A percentile compares a stretch with the other conserved stretches of the same genome.
These are phyloP conservation scores for Amyelois transitella DNA, from an alignment of 1,140 invertebrate genomes.

Conservation along the genomic window DNA sequence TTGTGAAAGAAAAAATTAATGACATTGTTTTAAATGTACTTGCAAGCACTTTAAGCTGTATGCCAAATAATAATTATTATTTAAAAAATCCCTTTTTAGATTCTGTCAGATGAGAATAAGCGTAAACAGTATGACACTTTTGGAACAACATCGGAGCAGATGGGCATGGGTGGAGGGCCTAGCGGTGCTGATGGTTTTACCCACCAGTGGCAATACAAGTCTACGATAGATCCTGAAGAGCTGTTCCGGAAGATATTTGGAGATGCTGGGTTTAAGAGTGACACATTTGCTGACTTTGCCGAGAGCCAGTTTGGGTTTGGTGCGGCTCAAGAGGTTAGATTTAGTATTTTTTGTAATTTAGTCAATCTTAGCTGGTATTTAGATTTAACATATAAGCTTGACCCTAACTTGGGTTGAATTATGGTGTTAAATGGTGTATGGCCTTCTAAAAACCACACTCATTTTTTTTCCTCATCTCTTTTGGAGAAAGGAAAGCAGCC, in stretches of 20 bases:
- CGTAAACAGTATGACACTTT: conserved; percentile 95
- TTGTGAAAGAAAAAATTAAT: too few relatives aligned
- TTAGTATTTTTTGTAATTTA: neutral
- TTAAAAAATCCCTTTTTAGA: conserved; percentile 69
- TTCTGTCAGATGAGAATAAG: conserved; percentile 93
- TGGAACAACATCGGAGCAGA: conserved; percentile 90
- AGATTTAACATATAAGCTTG: too few relatives aligned
- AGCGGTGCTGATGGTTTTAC: conserved; percentile 77
- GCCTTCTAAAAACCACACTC: too few relatives aligned
- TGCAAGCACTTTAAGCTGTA: too few relatives aligned
- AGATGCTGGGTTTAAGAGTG: conserved; percentile 81
- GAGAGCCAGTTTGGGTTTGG: conserved; percentile 93
- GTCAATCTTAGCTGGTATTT: too few relatives aligned
- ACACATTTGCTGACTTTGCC: conserved; percentile 86
- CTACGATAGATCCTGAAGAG: conserved; percentile 95
- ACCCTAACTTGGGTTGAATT: too few relatives aligned
- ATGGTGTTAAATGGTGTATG: too few relatives aligned
- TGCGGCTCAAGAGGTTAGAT: conserved; percentile 87
- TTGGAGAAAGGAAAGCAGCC: too few relatives aligned
- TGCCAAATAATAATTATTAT: too few relatives aligned
- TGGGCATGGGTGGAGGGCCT: conserved; percentile 79
- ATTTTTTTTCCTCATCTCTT: too few relatives aligned
- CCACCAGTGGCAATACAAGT: conserved; percentile 88
- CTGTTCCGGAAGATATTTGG: conserved; percentile 94
- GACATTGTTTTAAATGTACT: too few relatives aligned